Evolutionary conservation across 2,113 vertebrate genomes (phyloP).

Genomic region (Petromus typicus): DNA sequence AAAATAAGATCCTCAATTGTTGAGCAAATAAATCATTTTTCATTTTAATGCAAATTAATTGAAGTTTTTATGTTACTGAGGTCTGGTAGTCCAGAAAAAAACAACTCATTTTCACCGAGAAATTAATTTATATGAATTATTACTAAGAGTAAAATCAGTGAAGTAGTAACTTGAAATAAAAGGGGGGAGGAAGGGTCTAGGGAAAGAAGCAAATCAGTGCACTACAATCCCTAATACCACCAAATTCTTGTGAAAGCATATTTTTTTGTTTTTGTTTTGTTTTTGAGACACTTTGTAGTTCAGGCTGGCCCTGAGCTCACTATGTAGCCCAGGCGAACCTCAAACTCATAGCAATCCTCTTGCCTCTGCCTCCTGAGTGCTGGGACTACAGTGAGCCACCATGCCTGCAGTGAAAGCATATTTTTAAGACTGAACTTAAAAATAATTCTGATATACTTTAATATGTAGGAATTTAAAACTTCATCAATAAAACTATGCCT

Average conservation of each 20-base stretch:
- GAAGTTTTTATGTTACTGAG: constrained; percentile 65
- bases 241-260: constrained; percentile 57
- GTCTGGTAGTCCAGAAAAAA: constrained; percentile 65
- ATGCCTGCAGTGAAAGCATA: constrained; percentile 36
- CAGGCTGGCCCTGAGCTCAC: no score
- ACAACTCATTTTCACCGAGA: constrained; percentile 77
- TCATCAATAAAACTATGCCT: not conserved
- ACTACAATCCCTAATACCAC: constrained; percentile 60
- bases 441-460: constrained; percentile 63
- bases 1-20: constrained; percentile 61
- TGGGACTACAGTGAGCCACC: no score
- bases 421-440: constrained; percentile 39
- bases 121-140: constrained; percentile 79
- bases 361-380: no score
- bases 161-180: constrained; percentile 80
- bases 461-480: constrained; percentile 45
- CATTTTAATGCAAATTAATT: constrained; percentile 68
- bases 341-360: no score
- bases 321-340: no score
- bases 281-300: no score
- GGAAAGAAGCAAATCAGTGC: constrained; percentile 72
- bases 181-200: constrained; percentile 73
- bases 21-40: constrained; percentile 66
- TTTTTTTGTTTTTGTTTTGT: no score
- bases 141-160: constrained; percentile 77